Conservation (phyloP, 2,797 vertebrate species). For the Hypotaenidia philippensis region DNA sequence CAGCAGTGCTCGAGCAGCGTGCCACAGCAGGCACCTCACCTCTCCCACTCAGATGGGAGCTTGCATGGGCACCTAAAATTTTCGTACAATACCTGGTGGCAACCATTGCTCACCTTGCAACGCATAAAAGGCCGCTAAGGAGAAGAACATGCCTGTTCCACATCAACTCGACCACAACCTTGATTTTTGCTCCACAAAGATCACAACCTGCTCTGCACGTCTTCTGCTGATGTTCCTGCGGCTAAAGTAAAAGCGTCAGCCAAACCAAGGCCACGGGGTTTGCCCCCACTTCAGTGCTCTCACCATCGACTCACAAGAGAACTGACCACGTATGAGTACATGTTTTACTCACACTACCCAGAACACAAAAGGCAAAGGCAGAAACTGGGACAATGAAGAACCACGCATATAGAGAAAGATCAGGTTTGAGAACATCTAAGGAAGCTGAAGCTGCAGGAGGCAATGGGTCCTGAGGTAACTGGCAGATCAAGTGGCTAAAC, state of each 20-base stretch:
- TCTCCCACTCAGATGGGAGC: not conserved
- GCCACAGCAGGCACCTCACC: not conserved
- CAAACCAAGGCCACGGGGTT: not conserved
- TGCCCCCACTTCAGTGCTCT: not conserved
- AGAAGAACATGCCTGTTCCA: not conserved
- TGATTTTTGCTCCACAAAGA: not conserved
- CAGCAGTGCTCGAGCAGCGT: fast-evolving
- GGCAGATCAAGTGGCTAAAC: too few species aligned
- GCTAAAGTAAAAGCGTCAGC: not conserved
- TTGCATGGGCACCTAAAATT: not conserved
- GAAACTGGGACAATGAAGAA: too few species aligned
- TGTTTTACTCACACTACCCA: too few species aligned
- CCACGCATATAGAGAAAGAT: too few species aligned
- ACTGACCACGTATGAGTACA: not conserved
- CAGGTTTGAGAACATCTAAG: too few species aligned
- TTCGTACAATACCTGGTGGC: not conserved
- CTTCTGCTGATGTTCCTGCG: not conserved
- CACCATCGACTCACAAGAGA: not conserved
- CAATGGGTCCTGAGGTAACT: too few species aligned
- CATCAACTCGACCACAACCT: not conserved
- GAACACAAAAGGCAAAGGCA: too few species aligned
- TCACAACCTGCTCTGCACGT: too few species aligned
- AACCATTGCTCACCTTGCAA: fast-evolving
- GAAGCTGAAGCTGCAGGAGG: too few species aligned
- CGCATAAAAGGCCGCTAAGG: not conserved